phyloP scores from a whole-genome alignment of 1,140 invertebrate genomes.

The Macrostomum lignano region DNA sequence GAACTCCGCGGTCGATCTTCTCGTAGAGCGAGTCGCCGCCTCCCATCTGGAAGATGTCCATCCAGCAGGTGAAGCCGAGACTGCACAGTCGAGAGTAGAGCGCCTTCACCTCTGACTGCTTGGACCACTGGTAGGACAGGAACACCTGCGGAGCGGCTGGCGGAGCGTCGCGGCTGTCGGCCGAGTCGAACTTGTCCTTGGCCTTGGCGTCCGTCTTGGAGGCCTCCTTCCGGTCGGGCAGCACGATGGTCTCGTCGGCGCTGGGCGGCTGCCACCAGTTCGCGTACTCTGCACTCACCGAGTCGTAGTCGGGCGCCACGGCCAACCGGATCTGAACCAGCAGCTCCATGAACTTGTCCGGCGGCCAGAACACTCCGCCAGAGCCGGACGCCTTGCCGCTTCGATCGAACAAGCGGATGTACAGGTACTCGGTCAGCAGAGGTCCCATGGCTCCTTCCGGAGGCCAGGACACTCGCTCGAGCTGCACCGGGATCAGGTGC shows the following conservation, averaged over 20 bases:
- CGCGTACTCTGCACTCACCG: slow-evolving; percentile 8
- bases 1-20: slow-evolving; percentile 19
- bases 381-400: not conserved
- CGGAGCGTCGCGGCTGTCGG: too few species aligned
- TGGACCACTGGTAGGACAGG: slow-evolving; percentile 23
- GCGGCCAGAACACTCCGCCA: slow-evolving; percentile 11
- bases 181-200: slow-evolving; percentile 4
- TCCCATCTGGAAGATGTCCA: slow-evolving; percentile 24
- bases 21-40: slow-evolving; percentile 22
- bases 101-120: slow-evolving; percentile 15
- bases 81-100: slow-evolving; percentile 12
- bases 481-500: slow-evolving; percentile 16
- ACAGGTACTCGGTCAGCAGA: slow-evolving; percentile 21
- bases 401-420: slow-evolving; percentile 13
- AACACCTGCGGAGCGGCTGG: slow-evolving; percentile 18
- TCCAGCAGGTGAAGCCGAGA: slow-evolving; percentile 15
- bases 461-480: slow-evolving; percentile 18
- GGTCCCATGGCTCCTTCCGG: slow-evolving; percentile 20
- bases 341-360: slow-evolving; percentile 16
- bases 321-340: slow-evolving; percentile 15
- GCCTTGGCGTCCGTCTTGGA: not conserved
- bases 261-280: slow-evolving; percentile 15
- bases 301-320: slow-evolving; percentile 1
- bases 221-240: slow-evolving; percentile 8
- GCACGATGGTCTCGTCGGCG: slow-evolving; percentile 11